Evolutionary conservation across 2,113 vertebrate genomes (phyloP).

Genomic region (Marcusenius ussheri): DNA sequence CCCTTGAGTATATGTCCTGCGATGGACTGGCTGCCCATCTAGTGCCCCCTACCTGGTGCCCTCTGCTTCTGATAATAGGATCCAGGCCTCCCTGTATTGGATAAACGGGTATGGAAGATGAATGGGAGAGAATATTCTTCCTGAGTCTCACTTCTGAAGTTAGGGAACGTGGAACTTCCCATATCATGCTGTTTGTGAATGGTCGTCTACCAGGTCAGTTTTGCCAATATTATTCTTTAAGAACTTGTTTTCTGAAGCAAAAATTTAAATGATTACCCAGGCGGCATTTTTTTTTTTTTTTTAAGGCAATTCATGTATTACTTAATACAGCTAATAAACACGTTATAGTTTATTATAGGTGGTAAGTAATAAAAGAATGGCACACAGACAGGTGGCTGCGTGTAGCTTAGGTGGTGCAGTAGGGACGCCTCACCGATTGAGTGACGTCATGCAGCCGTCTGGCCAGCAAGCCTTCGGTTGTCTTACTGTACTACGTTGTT

Average conservation of each 20-base stretch:
- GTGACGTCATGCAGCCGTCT: conserved; percentile 34
- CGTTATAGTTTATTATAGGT: not conserved
- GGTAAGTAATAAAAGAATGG: not conserved
- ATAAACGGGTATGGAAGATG: not conserved
- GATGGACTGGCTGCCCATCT: not conserved
- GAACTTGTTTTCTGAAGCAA: not conserved
- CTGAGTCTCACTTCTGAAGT: not conserved
- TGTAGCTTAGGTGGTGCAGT: not conserved
- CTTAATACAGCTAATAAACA: conserved; percentile 15
- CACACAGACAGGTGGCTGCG: not conserved
- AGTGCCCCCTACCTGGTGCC: not conserved
- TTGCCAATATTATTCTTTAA: not conserved
- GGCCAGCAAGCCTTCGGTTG: conserved; percentile 13
- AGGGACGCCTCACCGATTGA: not conserved
- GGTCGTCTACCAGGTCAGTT: not conserved
- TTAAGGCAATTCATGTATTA: not conserved
- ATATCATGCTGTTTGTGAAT: not conserved
- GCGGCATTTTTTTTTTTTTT: not conserved
- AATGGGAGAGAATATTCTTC: not conserved
- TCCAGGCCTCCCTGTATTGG: not conserved
- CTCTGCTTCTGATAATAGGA: not conserved
- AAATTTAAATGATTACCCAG: not conserved
- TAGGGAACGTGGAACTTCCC: not conserved
- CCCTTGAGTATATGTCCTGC: not conserved
- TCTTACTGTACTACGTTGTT: conserved; percentile 35